phyloP scores from a whole-genome alignment of 2,113 vertebrate species.

The Caranx melampygus region DNA sequence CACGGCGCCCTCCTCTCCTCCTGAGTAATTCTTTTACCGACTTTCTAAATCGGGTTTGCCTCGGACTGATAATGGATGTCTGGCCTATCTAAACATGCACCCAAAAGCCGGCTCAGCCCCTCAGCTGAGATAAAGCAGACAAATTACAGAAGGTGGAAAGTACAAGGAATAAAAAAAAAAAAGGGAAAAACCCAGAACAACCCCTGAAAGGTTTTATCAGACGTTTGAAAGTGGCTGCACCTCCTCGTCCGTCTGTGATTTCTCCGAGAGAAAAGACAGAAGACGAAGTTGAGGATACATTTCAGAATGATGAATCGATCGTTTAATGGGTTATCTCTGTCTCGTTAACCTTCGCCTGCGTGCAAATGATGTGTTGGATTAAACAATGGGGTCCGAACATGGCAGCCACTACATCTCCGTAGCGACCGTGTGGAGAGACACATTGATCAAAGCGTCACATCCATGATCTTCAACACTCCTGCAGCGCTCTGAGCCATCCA shows the following conservation, averaged over 20 bases:
- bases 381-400: constrained; percentile 52
- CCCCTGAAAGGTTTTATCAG: constrained; percentile 25
- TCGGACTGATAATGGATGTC: constrained; percentile 75
- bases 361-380: constrained; percentile 69
- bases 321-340: constrained; percentile 61
- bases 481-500: constrained; percentile 54
- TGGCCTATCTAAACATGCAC: constrained; percentile 71
- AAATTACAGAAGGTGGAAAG: constrained; percentile 56
- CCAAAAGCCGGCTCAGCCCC: constrained; percentile 53
- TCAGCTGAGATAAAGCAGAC: constrained; percentile 65
- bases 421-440: constrained; percentile 21
- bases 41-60: constrained; percentile 69
- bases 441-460: constrained; percentile 73
- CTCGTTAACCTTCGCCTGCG: constrained; percentile 69
- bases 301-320: constrained; percentile 58
- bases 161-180: constrained; percentile 14
- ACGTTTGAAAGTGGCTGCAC: constrained; percentile 5
- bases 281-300: constrained; percentile 12
- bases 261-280: constrained; percentile 15
- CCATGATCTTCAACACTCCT: constrained; percentile 54
- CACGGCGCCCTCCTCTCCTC: constrained; percentile 31
- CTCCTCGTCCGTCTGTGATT: background rate
- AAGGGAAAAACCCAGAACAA: background rate
- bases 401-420: constrained; percentile 59
- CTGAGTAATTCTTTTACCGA: constrained; percentile 61